These are phyloP conservation scores for Lucilia sericata DNA, from an alignment of 1,140 invertebrate genomes.

Conservation along the genomic window DNA sequence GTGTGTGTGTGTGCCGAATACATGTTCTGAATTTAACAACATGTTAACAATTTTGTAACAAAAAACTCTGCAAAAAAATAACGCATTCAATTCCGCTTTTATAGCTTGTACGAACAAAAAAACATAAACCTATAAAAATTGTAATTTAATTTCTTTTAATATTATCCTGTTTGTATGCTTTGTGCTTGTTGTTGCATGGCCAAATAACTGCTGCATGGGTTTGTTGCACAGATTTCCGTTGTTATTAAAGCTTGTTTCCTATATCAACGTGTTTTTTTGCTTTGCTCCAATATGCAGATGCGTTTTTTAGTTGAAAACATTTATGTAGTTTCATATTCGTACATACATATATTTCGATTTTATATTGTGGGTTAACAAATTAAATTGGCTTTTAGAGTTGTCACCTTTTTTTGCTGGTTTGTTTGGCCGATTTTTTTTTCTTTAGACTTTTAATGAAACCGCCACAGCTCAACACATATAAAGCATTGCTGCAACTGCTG, in stretches of 20 bases:
- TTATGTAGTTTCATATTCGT: not conserved
- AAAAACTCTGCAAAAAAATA: not conserved
- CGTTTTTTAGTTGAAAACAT: not conserved
- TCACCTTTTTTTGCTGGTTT: conserved; percentile 51
- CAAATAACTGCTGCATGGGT: not conserved
- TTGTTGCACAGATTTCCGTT: conserved; percentile 37
- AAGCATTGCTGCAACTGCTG: not conserved
- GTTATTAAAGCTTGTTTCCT: conserved; percentile 39
- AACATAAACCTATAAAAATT: conserved; percentile 44
- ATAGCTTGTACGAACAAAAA: not conserved
- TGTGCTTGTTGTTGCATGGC: not conserved
- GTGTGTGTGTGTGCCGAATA: not conserved
- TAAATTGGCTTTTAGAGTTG: conserved; percentile 67
- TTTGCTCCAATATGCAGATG: conserved; percentile 26
- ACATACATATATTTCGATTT: conserved; percentile 9
- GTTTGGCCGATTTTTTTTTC: conserved; percentile 1
- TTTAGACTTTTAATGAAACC: conserved; percentile 31
- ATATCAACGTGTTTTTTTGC: conserved; percentile 11
- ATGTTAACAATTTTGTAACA: conserved; percentile 36
- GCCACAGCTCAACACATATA: not conserved
- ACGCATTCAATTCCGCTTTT: conserved; percentile 19
- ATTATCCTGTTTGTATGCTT: conserved; percentile 10
- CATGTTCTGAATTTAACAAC: conserved; percentile 28
- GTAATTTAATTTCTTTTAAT: conserved; percentile 45
- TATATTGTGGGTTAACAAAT: conserved; percentile 54